Base-by-base conservation (phyloP, 1,140 invertebrate genomes). In the Dreissena rostriformis region DNA sequence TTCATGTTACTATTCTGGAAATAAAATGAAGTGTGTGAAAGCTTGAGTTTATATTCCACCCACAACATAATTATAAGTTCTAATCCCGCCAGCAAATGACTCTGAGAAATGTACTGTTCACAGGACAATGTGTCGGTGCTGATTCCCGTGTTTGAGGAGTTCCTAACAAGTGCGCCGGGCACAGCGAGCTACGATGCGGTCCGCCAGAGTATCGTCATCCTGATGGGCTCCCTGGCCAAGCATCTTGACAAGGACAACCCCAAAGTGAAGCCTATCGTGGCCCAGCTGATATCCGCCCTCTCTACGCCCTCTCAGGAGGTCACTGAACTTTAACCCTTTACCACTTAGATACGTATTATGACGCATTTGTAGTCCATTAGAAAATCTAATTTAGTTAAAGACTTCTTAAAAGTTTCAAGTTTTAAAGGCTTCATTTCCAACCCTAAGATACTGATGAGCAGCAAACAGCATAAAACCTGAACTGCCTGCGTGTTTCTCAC, bases 281-380 rank as follows among this genome's bases (percentile, higher is more conserved):
- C 95, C 86, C 96, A 98, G 89, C 94, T 99, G 51, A 96, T 99
- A 57, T 96, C 97, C 84, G 97, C 98, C 5, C 94, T 99, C 0
- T 97, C 97, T 10, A 99, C 98, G 55, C 98, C 99, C 14, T 99
- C 98, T 49, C 98, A 99, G 93, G 96, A 97, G 94, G 97, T 97
- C 89, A 82, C 86, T n/a, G 53, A 19, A 61, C 17, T 61, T n/a
- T 61, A 57, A n/a, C n/a, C n/a, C n/a, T n/a, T n/a, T n/a, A n/a
- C n/a, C n/a, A n/a, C n/a, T n/a, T n/a, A n/a, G n/a, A n/a, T n/a
- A n/a, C n/a, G n/a, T n/a, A n/a, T n/a, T n/a, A n/a, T n/a, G n/a
- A n/a, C n/a, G n/a, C n/a, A n/a, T n/a, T n/a, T n/a, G n/a, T n/a
- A n/a, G n/a, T n/a, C n/a, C n/a, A n/a, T n/a, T n/a, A n/a, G n/a